Conservation (phyloP, 1,140 invertebrate species). For the Teleopsis dalmanni region DNA sequence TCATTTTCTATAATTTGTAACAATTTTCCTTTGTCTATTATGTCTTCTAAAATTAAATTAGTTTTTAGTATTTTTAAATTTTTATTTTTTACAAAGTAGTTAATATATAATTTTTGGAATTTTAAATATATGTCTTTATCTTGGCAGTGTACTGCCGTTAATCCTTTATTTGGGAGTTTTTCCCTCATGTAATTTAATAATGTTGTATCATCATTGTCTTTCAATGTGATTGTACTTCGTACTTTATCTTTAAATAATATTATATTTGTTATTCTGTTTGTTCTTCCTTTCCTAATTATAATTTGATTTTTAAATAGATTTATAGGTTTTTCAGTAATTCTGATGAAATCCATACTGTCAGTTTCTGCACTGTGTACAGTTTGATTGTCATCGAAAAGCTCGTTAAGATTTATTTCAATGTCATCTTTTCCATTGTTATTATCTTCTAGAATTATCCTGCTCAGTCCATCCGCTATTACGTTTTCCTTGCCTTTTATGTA, state of each 20-base stretch:
- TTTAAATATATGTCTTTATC: slow-evolving; percentile 5
- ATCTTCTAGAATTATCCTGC: slow-evolving; percentile 1
- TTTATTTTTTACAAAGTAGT: slow-evolving; percentile 1
- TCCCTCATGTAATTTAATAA: too few species aligned
- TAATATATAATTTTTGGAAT: neutral
- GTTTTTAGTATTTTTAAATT: slow-evolving; percentile 4
- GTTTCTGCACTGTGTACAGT: slow-evolving; percentile 6
- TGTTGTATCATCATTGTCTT: neutral
- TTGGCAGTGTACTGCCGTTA: too few species aligned
- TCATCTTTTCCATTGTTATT: too few species aligned
- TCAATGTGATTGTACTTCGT: neutral
- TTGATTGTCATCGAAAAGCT: neutral
- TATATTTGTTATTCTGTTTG: neutral
- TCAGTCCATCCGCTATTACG: slow-evolving; percentile 15
- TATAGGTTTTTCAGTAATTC: slow-evolving; percentile 3
- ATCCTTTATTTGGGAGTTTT: too few species aligned
- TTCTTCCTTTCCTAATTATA: neutral
- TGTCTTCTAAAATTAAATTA: slow-evolving; percentile 5
- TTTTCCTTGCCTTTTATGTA: slow-evolving; percentile 25
- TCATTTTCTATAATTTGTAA: slow-evolving; percentile 3
- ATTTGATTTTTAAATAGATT: slow-evolving; percentile 6
- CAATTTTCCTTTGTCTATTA: neutral
- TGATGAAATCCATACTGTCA: slow-evolving; percentile 2
- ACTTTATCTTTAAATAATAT: neutral
- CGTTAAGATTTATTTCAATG: neutral